A percentile compares a stretch with the other conserved stretches of the same genome.
Conservation (phyloP, 2,888 invertebrate species). For the Drosophila villosipedis region DNA sequence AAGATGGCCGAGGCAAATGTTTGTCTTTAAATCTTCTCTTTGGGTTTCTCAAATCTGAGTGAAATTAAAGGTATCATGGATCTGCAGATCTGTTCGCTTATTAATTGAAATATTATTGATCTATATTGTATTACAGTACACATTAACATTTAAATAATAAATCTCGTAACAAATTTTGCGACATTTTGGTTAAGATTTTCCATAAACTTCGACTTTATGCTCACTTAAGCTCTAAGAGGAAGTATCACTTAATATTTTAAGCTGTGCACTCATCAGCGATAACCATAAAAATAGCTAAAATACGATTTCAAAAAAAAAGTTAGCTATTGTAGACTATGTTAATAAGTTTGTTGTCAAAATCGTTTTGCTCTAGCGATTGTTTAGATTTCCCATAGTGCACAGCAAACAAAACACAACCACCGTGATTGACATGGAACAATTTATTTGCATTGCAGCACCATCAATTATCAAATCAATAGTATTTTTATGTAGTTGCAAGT, state of each 20-base stretch:
- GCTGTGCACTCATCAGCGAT: not conserved
- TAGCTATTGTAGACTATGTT: not conserved
- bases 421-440: constrained; percentile 45
- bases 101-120: not conserved
- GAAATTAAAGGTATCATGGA: too few species aligned
- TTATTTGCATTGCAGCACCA: constrained; percentile 37
- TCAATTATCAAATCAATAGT: constrained; percentile 31
- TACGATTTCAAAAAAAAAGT: not conserved
- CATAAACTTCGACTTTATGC: not conserved
- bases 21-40: not conserved
- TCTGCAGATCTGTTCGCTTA: too few species aligned
- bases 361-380: not conserved
- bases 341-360: constrained; percentile 3
- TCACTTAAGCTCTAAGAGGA: not conserved
- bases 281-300: not conserved
- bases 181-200: not conserved
- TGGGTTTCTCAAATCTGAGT: not conserved
- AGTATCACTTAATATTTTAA: not conserved
- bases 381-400: constrained; percentile 3
- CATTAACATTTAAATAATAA: not conserved
- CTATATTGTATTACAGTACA: too few species aligned
- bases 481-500: constrained; percentile 20
- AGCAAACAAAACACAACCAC: not conserved
- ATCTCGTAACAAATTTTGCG: not conserved
- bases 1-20: not conserved